Percentiles rank a stretch among this genome's conserved stretches.
Evolutionary conservation across 1,140 invertebrate genomes (phyloP).

Genomic region (Aphaenogaster ashmeadi): DNA sequence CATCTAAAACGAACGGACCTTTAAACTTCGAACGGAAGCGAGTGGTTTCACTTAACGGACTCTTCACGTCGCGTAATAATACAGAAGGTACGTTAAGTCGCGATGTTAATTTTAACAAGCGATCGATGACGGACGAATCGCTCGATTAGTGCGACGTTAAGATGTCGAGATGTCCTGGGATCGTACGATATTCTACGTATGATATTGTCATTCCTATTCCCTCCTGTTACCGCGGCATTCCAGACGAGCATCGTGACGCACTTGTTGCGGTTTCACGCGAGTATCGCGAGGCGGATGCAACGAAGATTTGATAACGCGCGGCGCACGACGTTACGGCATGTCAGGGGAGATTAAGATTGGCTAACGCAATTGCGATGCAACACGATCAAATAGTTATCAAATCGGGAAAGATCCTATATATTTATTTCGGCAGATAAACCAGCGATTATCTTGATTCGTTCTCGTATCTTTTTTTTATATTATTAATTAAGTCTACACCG

Average conservation of each 20-base stretch:
- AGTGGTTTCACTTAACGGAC: neutral
- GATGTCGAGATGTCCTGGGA: neutral
- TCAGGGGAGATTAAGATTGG: conserved; percentile 20
- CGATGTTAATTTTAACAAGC: neutral
- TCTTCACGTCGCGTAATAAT: neutral
- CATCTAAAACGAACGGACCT: too few relatives aligned
- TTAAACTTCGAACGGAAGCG: neutral
- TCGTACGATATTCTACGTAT: neutral
- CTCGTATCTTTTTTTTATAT: neutral
- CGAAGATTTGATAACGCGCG: conserved; percentile 44
- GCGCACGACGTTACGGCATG: conserved; percentile 26
- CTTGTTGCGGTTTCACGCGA: conserved; percentile 24
- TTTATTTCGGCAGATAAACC: neutral
- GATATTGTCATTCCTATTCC: neutral
- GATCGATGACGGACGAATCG: neutral
- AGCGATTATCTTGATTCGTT: conserved; percentile 14
- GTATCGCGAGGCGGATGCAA: conserved; percentile 43
- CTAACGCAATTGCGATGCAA: conserved; percentile 48
- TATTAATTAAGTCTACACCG: neutral
- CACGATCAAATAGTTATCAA: neutral
- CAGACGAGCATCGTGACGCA: conserved; percentile 14
- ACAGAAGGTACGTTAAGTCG: neutral
- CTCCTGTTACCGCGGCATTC: neutral
- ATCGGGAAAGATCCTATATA: neutral
- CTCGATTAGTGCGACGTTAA: neutral